These are phyloP conservation scores for Lytechinus pictus DNA, from an alignment of 35 echinoderm and acorn worm species.

Conservation along the genomic window DNA sequence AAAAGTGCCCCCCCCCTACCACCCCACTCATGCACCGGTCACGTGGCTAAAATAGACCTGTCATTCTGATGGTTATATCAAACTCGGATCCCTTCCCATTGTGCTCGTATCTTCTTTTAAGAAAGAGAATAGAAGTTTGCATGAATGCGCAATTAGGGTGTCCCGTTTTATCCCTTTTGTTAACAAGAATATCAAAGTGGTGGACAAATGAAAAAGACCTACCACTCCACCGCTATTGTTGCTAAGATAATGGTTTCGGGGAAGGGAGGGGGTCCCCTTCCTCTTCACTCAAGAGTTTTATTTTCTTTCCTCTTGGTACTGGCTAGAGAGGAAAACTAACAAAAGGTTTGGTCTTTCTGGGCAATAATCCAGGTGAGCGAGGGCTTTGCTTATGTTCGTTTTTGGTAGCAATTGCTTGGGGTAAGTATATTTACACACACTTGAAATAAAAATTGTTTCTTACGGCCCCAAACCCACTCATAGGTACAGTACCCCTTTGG, in stretches of 20 bases:
- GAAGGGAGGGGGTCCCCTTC: background rate
- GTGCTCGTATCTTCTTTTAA: background rate
- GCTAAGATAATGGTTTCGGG: background rate
- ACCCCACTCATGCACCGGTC: background rate
- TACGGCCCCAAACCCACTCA: background rate
- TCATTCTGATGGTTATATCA: background rate
- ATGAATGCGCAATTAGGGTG: constrained; percentile 39
- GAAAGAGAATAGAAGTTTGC: background rate
- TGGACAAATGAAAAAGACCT: background rate
- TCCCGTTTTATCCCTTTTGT: background rate
- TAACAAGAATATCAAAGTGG: background rate
- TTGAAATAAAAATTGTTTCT: background rate
- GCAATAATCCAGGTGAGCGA: background rate
- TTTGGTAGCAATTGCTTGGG: background rate
- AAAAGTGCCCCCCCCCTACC: background rate
- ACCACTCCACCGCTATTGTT: background rate
- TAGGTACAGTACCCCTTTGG: background rate
- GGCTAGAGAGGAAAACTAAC: background rate
- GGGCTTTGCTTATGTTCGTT: background rate
- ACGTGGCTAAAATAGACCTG: background rate
- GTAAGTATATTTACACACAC: background rate
- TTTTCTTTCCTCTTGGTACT: constrained; percentile 19
- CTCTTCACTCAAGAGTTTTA: background rate
- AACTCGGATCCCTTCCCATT: background rate
- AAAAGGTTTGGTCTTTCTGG: background rate